Percentiles rank a stretch among this genome's conserved stretches.
Evolutionary conservation across 2,888 invertebrate species (phyloP).

Genomic region (Meghimatium bilineatum): DNA sequence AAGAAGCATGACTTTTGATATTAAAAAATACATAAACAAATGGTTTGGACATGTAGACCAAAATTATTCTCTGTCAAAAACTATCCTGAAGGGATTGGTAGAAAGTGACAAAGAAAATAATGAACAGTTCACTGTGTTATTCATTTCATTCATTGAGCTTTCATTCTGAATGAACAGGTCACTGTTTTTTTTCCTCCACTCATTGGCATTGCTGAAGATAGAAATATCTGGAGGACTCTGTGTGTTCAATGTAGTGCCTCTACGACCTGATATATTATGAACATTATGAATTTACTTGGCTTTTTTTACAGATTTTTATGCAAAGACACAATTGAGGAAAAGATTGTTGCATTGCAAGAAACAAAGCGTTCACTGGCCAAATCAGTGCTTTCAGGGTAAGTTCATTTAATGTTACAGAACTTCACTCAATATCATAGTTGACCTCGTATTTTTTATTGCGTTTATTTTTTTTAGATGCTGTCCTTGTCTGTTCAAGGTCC

Average conservation of each 20-base stretch:
- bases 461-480: neutral
- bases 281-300: neutral
- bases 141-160: too few relatives aligned
- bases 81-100: too few relatives aligned
- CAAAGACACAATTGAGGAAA: constrained; percentile 90
- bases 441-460: neutral
- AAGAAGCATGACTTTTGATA: too few relatives aligned
- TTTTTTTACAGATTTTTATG: constrained; percentile 84
- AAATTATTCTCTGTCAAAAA: too few relatives aligned
- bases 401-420: constrained; percentile 60
- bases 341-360: constrained; percentile 88
- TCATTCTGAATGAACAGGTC: too few relatives aligned
- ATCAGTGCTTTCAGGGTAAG: constrained; percentile 85
- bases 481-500: neutral
- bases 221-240: too few relatives aligned
- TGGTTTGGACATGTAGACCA: too few relatives aligned
- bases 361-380: constrained; percentile 87
- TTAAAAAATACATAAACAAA: too few relatives aligned
- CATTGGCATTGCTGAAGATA: too few relatives aligned
- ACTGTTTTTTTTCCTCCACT: too few relatives aligned
- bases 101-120: too few relatives aligned
- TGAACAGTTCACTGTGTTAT: too few relatives aligned
- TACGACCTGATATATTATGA: neutral
- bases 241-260: neutral
- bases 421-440: neutral